Evolutionary conservation across 1,140 invertebrate genomes (phyloP).

Genomic region (Drosophila tsacasi): DNA sequence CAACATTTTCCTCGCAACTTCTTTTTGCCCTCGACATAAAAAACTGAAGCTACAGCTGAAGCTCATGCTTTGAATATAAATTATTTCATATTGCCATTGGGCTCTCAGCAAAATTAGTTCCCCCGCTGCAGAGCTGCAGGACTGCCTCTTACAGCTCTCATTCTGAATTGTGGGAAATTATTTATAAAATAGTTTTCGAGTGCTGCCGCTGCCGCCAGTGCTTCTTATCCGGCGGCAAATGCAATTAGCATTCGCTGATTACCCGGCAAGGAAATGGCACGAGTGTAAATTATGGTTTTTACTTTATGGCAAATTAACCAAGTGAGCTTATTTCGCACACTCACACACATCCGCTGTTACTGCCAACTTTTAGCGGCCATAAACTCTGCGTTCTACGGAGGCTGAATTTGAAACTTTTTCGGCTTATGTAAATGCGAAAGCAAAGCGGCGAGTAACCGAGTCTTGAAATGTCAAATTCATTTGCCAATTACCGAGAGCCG

Average conservation of each 20-base stretch:
- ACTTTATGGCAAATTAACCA: conserved; percentile 61
- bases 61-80: conserved; percentile 63
- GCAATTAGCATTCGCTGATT: conserved; percentile 70
- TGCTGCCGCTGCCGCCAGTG: background rate
- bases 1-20: background rate
- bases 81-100: conserved; percentile 76
- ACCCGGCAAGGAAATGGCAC: conserved; percentile 60
- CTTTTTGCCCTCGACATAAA: background rate
- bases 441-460: conserved; percentile 17
- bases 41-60: background rate
- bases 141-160: conserved; percentile 18
- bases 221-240: conserved; percentile 48
- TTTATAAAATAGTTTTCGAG: conserved; percentile 59
- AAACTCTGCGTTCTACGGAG: conserved; percentile 26
- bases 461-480: conserved; percentile 42
- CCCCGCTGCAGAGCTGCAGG: background rate
- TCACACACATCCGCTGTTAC: conserved; percentile 1
- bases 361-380: conserved; percentile 37
- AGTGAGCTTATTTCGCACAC: conserved; percentile 28
- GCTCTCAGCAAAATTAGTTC: conserved; percentile 75
- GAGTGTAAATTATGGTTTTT: conserved; percentile 68
- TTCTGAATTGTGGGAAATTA: conserved; percentile 69
- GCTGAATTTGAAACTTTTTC: conserved; percentile 39
- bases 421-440: conserved; percentile 35
- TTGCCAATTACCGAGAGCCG: conserved; percentile 15